Conservation (phyloP, 2,113 vertebrate species). For the Plestiodon gilberti region DNA sequence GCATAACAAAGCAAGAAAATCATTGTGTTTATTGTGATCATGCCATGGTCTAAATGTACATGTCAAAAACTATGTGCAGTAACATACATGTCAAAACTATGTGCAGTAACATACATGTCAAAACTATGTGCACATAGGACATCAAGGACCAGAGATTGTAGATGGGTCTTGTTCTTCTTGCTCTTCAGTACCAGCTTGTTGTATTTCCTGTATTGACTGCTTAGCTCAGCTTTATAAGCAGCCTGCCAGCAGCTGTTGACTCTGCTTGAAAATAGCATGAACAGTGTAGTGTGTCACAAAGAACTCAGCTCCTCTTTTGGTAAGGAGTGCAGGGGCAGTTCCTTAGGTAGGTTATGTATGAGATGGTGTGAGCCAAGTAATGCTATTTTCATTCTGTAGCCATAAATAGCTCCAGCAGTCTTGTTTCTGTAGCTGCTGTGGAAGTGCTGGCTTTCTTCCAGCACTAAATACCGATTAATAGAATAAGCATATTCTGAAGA, state of each 20-base stretch:
- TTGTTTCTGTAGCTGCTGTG: slow-evolving; percentile 24
- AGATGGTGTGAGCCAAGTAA: slow-evolving; percentile 3
- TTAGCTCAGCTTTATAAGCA: neutral
- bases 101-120: no score
- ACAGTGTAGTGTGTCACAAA: slow-evolving; percentile 1
- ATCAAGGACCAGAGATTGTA: neutral
- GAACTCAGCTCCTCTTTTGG: slow-evolving; percentile 22
- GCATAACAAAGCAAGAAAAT: neutral
- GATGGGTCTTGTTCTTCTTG: neutral
- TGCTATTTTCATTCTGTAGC: slow-evolving; percentile 30
- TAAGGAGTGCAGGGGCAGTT: slow-evolving; percentile 4
- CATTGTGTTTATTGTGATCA: neutral
- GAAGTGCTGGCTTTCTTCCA: slow-evolving; percentile 7
- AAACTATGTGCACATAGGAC: no score
- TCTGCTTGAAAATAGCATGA: slow-evolving; percentile 31
- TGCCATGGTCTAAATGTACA: neutral
- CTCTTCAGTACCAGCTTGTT: neutral
- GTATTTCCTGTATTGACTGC: neutral
- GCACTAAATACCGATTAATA: slow-evolving; percentile 8
- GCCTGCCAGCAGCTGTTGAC: slow-evolving; percentile 11
- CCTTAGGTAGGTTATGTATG: slow-evolving; percentile 9
- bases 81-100: no score
- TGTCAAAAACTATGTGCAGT: no score
- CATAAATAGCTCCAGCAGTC: slow-evolving; percentile 21
- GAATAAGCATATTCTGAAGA: neutral